These are phyloP conservation scores for Nemopilema nomurai DNA, from an alignment of 30 jellyfish, hydroid and myxozoan species.

Conservation along the genomic window DNA sequence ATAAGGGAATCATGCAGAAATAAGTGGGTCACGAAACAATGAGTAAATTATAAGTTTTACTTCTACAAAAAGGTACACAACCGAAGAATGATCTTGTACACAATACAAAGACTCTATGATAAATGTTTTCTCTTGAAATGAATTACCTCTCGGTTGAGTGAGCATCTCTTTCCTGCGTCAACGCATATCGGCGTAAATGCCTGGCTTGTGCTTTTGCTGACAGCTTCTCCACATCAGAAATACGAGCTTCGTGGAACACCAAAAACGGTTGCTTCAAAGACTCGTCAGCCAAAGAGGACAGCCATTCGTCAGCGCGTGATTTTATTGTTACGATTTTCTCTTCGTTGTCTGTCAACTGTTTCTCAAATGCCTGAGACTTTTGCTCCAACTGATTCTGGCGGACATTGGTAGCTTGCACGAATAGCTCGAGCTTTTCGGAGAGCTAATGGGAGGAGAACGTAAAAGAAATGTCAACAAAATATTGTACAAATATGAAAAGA, in stretches of 20 bases:
- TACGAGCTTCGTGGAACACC: slow-evolving; percentile 69
- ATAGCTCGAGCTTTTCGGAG: slow-evolving; percentile 35
- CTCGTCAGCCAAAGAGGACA: slow-evolving; percentile 50
- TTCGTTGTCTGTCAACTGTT: slow-evolving; percentile 70
- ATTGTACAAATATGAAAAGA: too few species aligned
- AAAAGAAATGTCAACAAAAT: not conserved
- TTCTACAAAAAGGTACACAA: too few species aligned
- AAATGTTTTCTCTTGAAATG: not conserved
- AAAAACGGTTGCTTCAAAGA: slow-evolving; percentile 46
- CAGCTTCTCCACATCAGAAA: slow-evolving; percentile 63
- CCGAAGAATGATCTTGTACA: too few species aligned
- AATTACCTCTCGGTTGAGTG: slow-evolving; percentile 67
- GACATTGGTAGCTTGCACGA: slow-evolving; percentile 41
- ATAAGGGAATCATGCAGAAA: too few species aligned
- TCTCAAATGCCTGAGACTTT: slow-evolving; percentile 39
- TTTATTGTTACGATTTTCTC: slow-evolving; percentile 61
- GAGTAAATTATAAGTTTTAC: too few species aligned
- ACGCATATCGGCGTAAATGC: slow-evolving; percentile 59
- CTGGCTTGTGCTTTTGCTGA: slow-evolving; percentile 69
- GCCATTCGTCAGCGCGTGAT: slow-evolving; percentile 77
- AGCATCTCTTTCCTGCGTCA: slow-evolving; percentile 66
- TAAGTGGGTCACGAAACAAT: too few species aligned
- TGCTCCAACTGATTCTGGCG: slow-evolving; percentile 48
- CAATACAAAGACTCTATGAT: not conserved
- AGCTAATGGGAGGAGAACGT: slow-evolving; percentile 37